Base-by-base conservation (phyloP, 2,797 vertebrate genomes). In the Streptopelia turtur region DNA sequence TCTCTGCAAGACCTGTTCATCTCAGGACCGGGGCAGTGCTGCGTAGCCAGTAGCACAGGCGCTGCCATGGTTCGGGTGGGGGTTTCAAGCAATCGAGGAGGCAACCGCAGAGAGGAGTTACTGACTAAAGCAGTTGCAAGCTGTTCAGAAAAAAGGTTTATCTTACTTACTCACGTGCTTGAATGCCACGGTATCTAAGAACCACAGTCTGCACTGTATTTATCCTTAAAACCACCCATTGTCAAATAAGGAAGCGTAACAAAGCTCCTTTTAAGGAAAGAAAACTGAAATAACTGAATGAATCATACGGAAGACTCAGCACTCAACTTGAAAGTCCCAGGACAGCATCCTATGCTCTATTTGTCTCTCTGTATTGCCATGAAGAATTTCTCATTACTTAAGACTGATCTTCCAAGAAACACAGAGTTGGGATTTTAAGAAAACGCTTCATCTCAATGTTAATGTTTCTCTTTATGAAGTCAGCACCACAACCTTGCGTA, bases 251-350 rank as follows among this genome's bases (percentile, higher is more conserved):
- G 94, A 96, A 93, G 80, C 59, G 50, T 63, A 88, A 90, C 72
- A 93, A 81, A 71, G 52, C 65, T 94, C 93, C 93, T 91, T 95
- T 93, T 94, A 95, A 87, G 90, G 95, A 91, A 93, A 9, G 87
- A 86, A 91, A 94, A 91, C 93, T 83, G 89, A 95, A 96, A 93
- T 94, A 95, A 94, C 85, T 83, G 85, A 93, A 93, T 94, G 91
- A 96, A 94, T 96, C 95, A 95, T n/a, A 88, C 9, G 50, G 82
- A 85, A 71, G 76, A 94, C 53, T 87, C 85, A 94, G 89, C 45
- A 47, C 45, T 89, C 33, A 53, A 81, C 61, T 86, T 94, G 24
- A 68, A 81, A 81, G 63, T 78, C 77, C 55, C 55, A 90, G 77
- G 85, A 91, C 59, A 95, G 85, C 72, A 95, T 82, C 61, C 60